Percentiles rank a stretch among this genome's conserved stretches.
Conservation (phyloP, 1,140 invertebrate species). For the Macrotrachela quadricornifera region DNA sequence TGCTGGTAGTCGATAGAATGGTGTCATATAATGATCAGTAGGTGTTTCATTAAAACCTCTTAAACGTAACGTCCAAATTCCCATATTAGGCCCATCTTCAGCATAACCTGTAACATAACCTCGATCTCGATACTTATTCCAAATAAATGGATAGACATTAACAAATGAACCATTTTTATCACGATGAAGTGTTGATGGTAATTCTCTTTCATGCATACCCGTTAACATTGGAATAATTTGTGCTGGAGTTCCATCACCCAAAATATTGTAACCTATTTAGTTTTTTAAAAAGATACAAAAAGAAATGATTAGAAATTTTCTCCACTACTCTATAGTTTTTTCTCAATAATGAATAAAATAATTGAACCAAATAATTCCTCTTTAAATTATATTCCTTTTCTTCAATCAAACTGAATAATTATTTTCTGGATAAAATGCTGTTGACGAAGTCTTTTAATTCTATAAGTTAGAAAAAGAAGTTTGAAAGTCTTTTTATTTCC, state of each 20-base stretch:
- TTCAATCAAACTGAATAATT: too few relatives aligned
- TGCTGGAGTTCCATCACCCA: conserved; percentile 10
- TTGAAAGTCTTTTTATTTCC: too few relatives aligned
- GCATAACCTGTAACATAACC: conserved; percentile 53
- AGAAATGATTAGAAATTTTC: too few relatives aligned
- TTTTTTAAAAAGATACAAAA: too few relatives aligned
- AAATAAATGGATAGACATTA: conserved; percentile 43
- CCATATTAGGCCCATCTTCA: conserved; percentile 59
- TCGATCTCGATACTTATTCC: conserved; percentile 25
- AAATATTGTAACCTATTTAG: conserved; percentile 22
- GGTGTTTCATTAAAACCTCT: conserved; percentile 61
- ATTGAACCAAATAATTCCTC: too few relatives aligned
- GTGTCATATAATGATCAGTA: conserved; percentile 68
- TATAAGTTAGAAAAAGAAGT: too few relatives aligned
- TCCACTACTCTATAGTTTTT: too few relatives aligned
- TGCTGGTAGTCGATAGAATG: conserved; percentile 37
- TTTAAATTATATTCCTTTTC: too few relatives aligned
- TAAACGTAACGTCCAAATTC: conserved; percentile 70
- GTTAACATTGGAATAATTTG: conserved; percentile 49
- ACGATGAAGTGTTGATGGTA: conserved; percentile 59
- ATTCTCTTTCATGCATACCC: conserved; percentile 56
- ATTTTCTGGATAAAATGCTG: too few relatives aligned
- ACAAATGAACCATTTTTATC: conserved; percentile 45
- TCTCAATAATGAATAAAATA: too few relatives aligned
- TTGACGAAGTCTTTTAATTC: too few relatives aligned